phyloP scores from a whole-genome alignment of 2,797 vertebrate species.

The Megalops cyprinoides region DNA sequence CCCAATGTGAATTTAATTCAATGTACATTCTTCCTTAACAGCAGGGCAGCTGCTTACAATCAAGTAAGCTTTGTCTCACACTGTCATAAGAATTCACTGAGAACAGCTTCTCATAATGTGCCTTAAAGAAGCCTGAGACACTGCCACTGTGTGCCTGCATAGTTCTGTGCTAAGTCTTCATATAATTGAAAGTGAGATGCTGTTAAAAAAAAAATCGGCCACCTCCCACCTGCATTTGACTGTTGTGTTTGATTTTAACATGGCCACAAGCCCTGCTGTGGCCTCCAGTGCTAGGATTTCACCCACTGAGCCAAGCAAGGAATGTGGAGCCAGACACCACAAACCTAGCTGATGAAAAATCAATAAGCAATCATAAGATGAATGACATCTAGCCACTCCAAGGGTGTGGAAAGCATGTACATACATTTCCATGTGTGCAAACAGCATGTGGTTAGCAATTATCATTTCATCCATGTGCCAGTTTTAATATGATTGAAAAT shows the following conservation, averaged over 20 bases:
- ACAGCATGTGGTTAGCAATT: neutral
- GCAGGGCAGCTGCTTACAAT: neutral
- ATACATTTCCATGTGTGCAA: neutral
- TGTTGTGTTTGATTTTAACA: neutral
- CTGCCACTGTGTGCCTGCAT: too few relatives aligned
- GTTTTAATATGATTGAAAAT: neutral
- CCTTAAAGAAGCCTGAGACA: too few relatives aligned
- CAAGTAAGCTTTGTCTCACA: neutral
- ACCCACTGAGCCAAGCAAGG: neutral
- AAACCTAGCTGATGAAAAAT: constrained; percentile 21
- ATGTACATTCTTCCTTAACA: neutral
- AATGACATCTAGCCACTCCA: neutral
- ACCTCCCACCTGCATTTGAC: too few relatives aligned
- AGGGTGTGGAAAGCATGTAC: neutral
- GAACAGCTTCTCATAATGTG: too few relatives aligned
- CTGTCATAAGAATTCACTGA: neutral
- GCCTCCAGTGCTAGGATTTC: neutral
- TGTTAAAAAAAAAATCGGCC: too few relatives aligned
- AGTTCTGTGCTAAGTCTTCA: too few relatives aligned
- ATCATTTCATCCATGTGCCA: neutral
- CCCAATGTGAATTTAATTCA: too few relatives aligned
- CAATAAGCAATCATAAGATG: neutral
- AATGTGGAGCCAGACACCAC: neutral
- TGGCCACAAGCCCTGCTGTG: neutral
- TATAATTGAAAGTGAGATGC: too few relatives aligned